Base-by-base conservation (phyloP, 2,888 invertebrate genomes). In the Mellilla xanthometata region DNA sequence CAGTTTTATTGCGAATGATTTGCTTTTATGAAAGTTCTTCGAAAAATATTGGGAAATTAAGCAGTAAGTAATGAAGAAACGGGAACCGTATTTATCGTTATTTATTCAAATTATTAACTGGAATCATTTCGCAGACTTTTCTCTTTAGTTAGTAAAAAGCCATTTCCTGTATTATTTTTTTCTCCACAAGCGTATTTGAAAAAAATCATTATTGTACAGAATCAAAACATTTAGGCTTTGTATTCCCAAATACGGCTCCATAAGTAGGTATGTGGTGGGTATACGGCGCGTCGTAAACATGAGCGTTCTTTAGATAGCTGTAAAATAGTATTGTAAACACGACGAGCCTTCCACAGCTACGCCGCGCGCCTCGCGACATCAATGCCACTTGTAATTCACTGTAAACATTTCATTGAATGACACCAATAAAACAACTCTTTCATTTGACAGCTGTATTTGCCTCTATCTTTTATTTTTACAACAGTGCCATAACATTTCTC, bases 1-100 rank as follows among this genome's bases (percentile, higher is more conserved):
- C 45, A 45, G 49, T 54, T 61, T 62, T 60, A 58, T 55, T 54
- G 47, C 54, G 39, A 49, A 54, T 54, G 47, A 57, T 54, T 52
- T 54, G 33, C 22, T 34, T 26, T 36, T 31, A 46, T 49, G 51
- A 52, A 49, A 42, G 52, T 51, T 54, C 38, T 47, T 30, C 27
- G 39, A 40, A 39, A 23, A 43, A 40, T 38, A 30, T 49, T 45
- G 49, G 40, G 40, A 54, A 47, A 42, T 39, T 39, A 52, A 49
- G 28, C 1, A 2, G 9, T 44, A 31, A 12, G 35, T 36, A 41
- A 32, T 40, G 26, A 33, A 39, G n/a, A 22, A 39, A 39, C 30
- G 13, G 22, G 7, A 13, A 19, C 3, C 1, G 9, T 13, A 5
- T 27, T 15, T 28, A 24, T 11, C 11, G 12, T 8, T 9, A 27